phyloP scores from a whole-genome alignment of 2,113 vertebrate species.

The Ibidorhyncha struthersii region DNA sequence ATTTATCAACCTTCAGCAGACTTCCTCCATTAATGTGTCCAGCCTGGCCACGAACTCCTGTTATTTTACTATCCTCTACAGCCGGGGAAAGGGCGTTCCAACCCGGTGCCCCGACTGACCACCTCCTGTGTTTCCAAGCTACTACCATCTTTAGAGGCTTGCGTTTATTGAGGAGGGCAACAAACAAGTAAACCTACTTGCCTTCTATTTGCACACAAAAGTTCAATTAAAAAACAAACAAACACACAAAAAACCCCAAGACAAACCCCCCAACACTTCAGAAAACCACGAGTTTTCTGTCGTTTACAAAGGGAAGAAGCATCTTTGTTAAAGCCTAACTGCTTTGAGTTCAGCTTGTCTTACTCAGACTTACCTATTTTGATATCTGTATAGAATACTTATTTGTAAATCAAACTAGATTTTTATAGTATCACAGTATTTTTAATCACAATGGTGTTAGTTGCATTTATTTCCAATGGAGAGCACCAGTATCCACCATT shows the following conservation, averaged over 20 bases:
- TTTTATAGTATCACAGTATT: neutral
- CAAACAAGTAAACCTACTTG: neutral
- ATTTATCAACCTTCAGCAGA: neutral
- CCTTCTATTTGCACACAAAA: neutral
- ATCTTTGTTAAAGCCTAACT: neutral
- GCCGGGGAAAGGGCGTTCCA: neutral
- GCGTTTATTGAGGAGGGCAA: neutral
- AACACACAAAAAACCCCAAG: too few species aligned
- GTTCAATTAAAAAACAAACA: neutral
- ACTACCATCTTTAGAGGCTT: neutral
- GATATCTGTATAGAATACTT: too few species aligned
- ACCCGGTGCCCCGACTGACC: fast-evolving
- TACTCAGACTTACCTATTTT: neutral
- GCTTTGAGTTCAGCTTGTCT: neutral
- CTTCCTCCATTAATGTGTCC: fast-evolving
- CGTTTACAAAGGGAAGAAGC: neutral
- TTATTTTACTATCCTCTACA: neutral
- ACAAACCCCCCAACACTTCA: neutral
- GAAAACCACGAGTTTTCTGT: neutral
- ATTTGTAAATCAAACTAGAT: neutral
- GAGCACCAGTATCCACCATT: neutral
- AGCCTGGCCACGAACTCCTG: fast-evolving
- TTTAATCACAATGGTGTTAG: neutral
- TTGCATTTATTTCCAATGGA: neutral
- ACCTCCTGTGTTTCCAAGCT: neutral